These are phyloP conservation scores for Eupithecia vulgata DNA, from an alignment of 2,888 invertebrate genomes.

Conservation along the genomic window DNA sequence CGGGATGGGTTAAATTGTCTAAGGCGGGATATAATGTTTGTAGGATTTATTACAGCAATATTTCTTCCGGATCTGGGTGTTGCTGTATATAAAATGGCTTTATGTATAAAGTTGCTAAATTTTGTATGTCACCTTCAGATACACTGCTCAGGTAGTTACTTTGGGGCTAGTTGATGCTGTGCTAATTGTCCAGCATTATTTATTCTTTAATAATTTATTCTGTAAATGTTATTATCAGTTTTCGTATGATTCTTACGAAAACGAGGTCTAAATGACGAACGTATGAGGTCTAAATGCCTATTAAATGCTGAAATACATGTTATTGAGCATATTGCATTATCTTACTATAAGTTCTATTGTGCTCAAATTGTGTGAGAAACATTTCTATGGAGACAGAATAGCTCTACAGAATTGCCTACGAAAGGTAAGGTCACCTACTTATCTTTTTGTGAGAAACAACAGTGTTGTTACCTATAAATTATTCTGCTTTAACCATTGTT, in stretches of 20 bases:
- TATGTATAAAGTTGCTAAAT: neutral
- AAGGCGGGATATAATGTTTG: neutral
- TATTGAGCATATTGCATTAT: neutral
- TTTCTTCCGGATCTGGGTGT: neutral
- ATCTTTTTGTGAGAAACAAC: neutral
- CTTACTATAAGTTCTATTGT: neutral
- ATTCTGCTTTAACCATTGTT: neutral
- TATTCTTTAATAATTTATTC: neutral
- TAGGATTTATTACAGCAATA: neutral
- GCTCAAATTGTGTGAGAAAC: neutral
- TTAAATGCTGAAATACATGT: neutral
- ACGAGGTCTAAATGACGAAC: neutral
- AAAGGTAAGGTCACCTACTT: neutral
- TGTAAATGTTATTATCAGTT: no score
- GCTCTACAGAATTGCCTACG: neutral
- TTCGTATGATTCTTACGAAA: no score
- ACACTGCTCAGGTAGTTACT: neutral
- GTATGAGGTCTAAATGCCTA: neutral
- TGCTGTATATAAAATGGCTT: neutral
- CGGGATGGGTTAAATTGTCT: no score
- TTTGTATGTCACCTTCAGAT: neutral
- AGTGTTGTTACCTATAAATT: neutral
- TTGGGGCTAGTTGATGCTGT: neutral
- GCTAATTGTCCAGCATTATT: neutral
- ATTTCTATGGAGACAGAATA: neutral